Conservation (phyloP, 2,113 vertebrate genomes). For the Clarias macrocephalus region DNA sequence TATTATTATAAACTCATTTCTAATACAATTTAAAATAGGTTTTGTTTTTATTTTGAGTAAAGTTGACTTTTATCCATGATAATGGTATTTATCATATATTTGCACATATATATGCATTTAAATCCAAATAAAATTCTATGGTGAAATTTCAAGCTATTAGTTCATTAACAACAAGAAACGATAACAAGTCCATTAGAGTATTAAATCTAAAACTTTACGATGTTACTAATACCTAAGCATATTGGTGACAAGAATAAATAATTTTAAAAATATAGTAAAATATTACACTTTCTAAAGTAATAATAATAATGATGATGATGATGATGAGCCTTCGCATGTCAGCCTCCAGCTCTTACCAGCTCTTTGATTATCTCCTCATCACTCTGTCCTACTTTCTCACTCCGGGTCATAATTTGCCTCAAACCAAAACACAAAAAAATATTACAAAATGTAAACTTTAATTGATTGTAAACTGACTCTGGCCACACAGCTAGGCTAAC, state of each 20-base stretch:
- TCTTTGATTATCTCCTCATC: slow-evolving; percentile 80
- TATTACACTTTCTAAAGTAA: not conserved
- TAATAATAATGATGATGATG: not conserved
- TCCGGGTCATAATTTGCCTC: slow-evolving; percentile 69
- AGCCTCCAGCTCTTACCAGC: slow-evolving; percentile 68
- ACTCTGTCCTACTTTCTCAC: slow-evolving; percentile 62
- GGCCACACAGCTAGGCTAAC: not conserved
- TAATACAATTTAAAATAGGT: too few species aligned
- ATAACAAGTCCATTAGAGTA: not conserved
- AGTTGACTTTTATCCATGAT: too few species aligned
- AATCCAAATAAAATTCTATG: not conserved
- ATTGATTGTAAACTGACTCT: not conserved
- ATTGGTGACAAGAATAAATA: not conserved
- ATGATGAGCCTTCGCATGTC: not conserved
- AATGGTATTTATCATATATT: too few species aligned
- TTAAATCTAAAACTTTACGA: not conserved
- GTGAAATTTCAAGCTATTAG: not conserved
- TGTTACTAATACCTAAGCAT: not conserved
- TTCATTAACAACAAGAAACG: not conserved
- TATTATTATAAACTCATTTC: not conserved
- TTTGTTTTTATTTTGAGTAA: too few species aligned
- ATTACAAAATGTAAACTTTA: not conserved
- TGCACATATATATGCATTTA: not conserved
- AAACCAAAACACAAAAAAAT: not conserved
- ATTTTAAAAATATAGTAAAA: too few species aligned